Percentiles rank a stretch among this genome's conserved stretches.
phyloP scores from a whole-genome alignment of 30 jellyfish, hydroid and myxozoan species.

The Morbakka virulenta region DNA sequence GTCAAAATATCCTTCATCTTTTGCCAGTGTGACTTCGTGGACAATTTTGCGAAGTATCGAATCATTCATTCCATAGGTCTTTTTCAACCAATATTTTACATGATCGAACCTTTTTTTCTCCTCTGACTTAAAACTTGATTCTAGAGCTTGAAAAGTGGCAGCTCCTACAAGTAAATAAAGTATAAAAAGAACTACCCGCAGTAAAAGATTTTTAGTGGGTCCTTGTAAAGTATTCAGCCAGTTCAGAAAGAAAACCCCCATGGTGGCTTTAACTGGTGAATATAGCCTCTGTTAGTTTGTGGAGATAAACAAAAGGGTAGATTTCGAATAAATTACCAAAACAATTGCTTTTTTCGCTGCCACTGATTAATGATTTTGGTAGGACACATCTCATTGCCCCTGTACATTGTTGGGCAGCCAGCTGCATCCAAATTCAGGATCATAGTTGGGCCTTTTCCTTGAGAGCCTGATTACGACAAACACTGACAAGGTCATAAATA shows the following conservation, averaged over 20 bases:
- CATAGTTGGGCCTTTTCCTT: neutral
- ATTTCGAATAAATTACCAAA: too few relatives aligned
- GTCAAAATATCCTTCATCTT: conserved; percentile 80
- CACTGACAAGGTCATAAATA: neutral
- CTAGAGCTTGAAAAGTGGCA: conserved; percentile 76
- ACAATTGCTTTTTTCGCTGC: too few relatives aligned
- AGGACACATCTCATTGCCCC: too few relatives aligned
- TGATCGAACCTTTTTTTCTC: conserved; percentile 65
- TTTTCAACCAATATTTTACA: conserved; percentile 44
- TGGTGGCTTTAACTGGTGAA: too few relatives aligned
- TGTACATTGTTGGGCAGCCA: too few relatives aligned
- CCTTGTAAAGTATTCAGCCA: conserved; percentile 84
- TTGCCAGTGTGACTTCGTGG: conserved; percentile 65
- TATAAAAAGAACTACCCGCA: conserved; percentile 56
- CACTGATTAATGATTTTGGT: too few relatives aligned
- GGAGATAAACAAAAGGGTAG: too few relatives aligned
- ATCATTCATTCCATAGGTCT: conserved; percentile 78
- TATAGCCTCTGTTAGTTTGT: too few relatives aligned
- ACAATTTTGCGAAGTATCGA: conserved; percentile 54
- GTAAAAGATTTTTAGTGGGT: conserved; percentile 77
- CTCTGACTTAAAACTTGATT: conserved; percentile 50
- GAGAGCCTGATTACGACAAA: neutral
- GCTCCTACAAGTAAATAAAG: conserved; percentile 85
- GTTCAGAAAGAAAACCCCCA: conserved; percentile 90
- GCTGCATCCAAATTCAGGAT: neutral